Base-by-base conservation (phyloP, 2,888 invertebrate species). In the Drosophila colorata region DNA sequence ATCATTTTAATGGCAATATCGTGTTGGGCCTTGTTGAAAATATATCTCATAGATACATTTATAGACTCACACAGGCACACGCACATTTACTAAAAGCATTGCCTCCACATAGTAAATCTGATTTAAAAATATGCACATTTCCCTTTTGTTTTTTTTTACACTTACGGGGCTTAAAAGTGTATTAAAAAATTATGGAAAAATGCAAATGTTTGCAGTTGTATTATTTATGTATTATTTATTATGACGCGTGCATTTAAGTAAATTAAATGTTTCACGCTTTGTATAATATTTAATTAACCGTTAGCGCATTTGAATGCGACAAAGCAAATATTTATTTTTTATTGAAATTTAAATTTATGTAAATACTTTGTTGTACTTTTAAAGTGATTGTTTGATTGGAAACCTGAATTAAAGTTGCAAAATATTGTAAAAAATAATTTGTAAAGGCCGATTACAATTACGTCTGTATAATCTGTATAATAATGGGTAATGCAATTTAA, bases 1-100 rank as follows among this genome's bases (percentile, higher is more conserved):
- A 82, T 82, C 82, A 84, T 69, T 78, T 84, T 82, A 82, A 82
- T 82, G 82, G 80, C 79, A 74, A 69, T 80, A 80, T 80, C 80
- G 66, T 80, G 82, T 80, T 84, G 74, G 80, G 68, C 73, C 66
- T 79, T 56, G 72, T 74, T 65, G 69, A 67, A 60, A 78, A 68
- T 52, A 55, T 67, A 61, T 56, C 57, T 65, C 58, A 44, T 64
- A 61, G 65, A 67, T 52, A 58, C 59, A 48, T 25, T 20, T 51
- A 20, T n/a, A 48, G 20, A 35, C 33, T 20, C 47, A 31, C 40
- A 31, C 52, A 23, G 16, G 31, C 25, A 9, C 33, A 46, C 43
- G 44, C 41, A 48, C 13, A 35, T 13, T 18, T 41, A 16, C 16
- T 46, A 55, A 59, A 44, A 77, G 55, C 40, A 53, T 28, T 61